These are phyloP conservation scores for Catostylus mosaicus DNA, from an alignment of 30 jellyfish, hydroid and myxozoan genomes.

Conservation along the genomic window DNA sequence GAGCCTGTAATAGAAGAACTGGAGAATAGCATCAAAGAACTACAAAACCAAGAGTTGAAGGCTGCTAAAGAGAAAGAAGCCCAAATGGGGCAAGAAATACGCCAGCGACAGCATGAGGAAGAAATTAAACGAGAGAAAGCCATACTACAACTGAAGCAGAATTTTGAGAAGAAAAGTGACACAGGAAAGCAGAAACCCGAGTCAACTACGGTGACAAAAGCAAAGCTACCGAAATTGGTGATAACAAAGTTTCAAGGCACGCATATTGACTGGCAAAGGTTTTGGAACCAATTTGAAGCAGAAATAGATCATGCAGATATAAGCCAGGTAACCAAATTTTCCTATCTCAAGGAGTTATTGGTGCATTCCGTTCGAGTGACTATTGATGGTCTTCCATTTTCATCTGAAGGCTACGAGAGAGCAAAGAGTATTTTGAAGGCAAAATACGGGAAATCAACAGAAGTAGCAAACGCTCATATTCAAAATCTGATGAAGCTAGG, in stretches of 20 bases:
- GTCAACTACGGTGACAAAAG: not conserved
- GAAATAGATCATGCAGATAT: slow-evolving; percentile 31
- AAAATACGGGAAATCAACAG: slow-evolving; percentile 58
- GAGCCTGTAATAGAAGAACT: not conserved
- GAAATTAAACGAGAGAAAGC: slow-evolving; percentile 27
- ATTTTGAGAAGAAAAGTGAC: not conserved
- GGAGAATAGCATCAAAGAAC: not conserved
- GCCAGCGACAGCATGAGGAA: not conserved
- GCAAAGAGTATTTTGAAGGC: slow-evolving; percentile 59
- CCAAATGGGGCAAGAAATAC: not conserved
- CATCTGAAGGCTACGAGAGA: slow-evolving; percentile 75
- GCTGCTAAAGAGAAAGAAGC: not conserved
- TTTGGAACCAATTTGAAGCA: slow-evolving; percentile 48
- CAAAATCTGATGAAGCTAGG: slow-evolving; percentile 43
- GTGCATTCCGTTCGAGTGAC: slow-evolving; percentile 15
- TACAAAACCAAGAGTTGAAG: not conserved
- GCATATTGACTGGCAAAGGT: slow-evolving; percentile 60
- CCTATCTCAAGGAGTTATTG: slow-evolving; percentile 34
- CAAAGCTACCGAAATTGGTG: slow-evolving; percentile 7
- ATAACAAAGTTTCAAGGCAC: too few species aligned
- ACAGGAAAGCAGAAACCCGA: not conserved
- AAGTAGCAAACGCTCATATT: slow-evolving; percentile 72
- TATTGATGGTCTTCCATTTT: slow-evolving; percentile 63
- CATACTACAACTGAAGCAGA: not conserved
- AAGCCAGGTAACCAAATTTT: slow-evolving; percentile 43